phyloP scores from a whole-genome alignment of 2,797 vertebrate genomes.

The Neomorphus geoffroyi region DNA sequence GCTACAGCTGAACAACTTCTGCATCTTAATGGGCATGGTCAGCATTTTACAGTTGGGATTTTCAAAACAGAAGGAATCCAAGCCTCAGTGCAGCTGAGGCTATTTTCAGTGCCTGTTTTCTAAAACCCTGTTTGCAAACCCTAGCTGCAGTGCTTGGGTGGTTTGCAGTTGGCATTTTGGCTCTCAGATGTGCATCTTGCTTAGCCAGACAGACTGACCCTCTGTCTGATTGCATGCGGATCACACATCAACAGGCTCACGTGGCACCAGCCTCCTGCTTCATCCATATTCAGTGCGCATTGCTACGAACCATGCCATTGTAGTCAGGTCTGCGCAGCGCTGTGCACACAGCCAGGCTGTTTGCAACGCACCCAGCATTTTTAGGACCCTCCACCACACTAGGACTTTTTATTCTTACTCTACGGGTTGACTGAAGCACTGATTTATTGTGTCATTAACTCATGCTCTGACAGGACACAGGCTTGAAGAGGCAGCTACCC shows the following conservation, averaged over 20 bases:
- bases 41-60: neutral
- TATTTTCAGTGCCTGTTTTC: neutral
- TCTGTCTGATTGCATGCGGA: conserved; percentile 3
- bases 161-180: neutral
- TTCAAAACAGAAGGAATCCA: neutral
- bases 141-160: neutral
- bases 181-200: neutral
- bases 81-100: neutral
- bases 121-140: neutral
- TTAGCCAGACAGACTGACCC: neutral
- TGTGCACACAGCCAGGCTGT: fast-evolving
- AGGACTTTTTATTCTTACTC: neutral
- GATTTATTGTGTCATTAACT: neutral
- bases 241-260: conserved; percentile 14
- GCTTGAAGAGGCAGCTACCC: neutral
- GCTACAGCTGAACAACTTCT: conserved; percentile 21
- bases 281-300: conserved; percentile 48
- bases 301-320: conserved; percentile 39
- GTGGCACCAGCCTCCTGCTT: conserved; percentile 25
- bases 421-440: neutral
- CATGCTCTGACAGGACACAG: neutral
- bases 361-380: fast-evolving
- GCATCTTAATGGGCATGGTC: conserved; percentile 38
- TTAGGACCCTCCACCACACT: neutral
- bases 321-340: neutral